Conservation (phyloP, 2,888 invertebrate species). For the Anodontia alba region DNA sequence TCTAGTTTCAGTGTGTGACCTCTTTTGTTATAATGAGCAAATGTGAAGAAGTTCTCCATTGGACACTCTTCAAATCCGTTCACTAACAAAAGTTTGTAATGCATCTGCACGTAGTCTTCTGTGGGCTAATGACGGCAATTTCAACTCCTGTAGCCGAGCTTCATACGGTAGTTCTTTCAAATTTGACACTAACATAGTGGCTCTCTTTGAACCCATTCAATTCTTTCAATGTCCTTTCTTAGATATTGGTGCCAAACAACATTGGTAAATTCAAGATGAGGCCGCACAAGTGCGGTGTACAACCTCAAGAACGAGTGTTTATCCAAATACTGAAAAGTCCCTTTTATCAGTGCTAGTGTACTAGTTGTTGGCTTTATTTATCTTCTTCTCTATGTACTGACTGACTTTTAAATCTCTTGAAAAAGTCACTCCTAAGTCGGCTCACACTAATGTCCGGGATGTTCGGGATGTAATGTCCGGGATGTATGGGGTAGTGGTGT, state of each 20-base stretch:
- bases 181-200: neutral
- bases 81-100: neutral
- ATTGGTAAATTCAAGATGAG: constrained; percentile 4
- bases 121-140: too few species aligned
- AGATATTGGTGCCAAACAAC: neutral
- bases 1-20: neutral
- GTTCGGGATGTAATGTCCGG: too few species aligned
- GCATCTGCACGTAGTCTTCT: neutral
- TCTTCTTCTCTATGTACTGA: too few species aligned
- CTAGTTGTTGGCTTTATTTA: constrained; percentile 32
- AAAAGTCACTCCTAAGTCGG: constrained; percentile 1
- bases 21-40: constrained; percentile 1
- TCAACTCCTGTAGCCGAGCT: neutral
- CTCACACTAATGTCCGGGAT: too few species aligned
- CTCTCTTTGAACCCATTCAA: neutral
- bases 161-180: neutral
- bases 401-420: neutral
- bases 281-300: neutral
- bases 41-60: neutral
- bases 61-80: neutral
- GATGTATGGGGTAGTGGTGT: too few species aligned
- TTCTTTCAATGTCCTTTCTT: too few species aligned
- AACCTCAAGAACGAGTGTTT: neutral
- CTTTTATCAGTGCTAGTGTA: constrained; percentile 11
- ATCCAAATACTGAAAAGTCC: too few species aligned